Base-by-base conservation (phyloP, 53 echinoderm and acorn worm species). In the Arbacia lixula region DNA sequence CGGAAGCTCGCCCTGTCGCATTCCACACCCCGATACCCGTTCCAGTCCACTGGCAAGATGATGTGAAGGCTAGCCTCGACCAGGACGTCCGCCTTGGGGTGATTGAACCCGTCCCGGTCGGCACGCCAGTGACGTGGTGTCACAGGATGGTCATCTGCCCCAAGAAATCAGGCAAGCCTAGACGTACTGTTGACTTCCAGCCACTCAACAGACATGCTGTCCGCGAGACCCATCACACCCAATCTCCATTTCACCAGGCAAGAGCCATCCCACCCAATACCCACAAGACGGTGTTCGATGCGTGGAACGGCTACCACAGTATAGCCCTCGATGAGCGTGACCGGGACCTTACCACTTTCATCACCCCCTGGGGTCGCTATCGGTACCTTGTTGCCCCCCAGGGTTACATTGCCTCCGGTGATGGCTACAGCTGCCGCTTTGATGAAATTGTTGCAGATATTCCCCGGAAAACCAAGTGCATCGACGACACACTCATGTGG, bases 11-110 rank as follows among this genome's bases (percentile, higher is more conserved):
- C 29, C 92, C 92, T 38, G 89, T 89, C 10, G 86, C 92, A 28
- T 69, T 74, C 81, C 92, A 92, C 61, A 92, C 88, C 11, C 89
- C 88, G 1, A 89, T 86, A 29, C 88, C 88, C 6, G 91, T 91
- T 38, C 88, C 91, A 6, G 26, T 91, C 4, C 91, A 88, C 72
- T 88, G 91, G 88, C 85, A 53, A 35, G 91, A 91, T 19, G 85
- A 88, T 26, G 88, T 88, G 19, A 91, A 92, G 19, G 86, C 85
- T 12, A 86, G 86, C 67, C 83, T 92, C 3, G 92, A 92, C 53
- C 92, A 86, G 34, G 92, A 92, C 40, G 92, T 92, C 6, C 21
- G 83, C 34, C 88, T 92, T 27, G 88, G 91, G 0, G 85, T 88
- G 38, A 68, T 91, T 36, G 88, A 91, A 41, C 69, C 76, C 40